Percentiles rank a stretch among this genome's conserved stretches.
These are phyloP conservation scores for Grammomys surdaster DNA, from an alignment of 2,113 vertebrate species.

Conservation along the genomic window DNA sequence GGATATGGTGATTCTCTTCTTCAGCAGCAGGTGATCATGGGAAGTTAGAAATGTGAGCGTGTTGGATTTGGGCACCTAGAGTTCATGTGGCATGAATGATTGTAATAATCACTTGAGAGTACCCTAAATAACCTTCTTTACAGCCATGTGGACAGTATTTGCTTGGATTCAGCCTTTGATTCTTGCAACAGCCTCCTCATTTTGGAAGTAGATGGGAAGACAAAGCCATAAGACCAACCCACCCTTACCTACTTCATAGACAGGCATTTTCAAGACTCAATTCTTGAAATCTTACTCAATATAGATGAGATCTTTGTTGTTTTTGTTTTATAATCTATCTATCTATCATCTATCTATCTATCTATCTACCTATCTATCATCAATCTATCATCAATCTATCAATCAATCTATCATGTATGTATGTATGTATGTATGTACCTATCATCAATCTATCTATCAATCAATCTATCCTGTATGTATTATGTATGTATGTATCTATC, in stretches of 20 bases:
- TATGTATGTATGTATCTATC: too few relatives aligned
- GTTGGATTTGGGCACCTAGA: background rate
- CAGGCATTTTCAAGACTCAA: background rate
- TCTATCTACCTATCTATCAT: background rate
- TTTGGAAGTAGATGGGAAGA: background rate
- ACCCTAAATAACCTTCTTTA: background rate
- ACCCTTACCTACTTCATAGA: background rate
- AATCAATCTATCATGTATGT: background rate
- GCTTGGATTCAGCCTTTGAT: background rate
- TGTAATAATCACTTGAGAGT: background rate
- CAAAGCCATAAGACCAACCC: background rate
- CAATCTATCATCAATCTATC: background rate
- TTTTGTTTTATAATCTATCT: background rate
- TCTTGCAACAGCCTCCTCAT: conserved; percentile 7
- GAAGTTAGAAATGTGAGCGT: conserved; percentile 29
- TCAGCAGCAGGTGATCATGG: background rate
- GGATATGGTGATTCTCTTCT: background rate
- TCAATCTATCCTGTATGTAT: too few relatives aligned
- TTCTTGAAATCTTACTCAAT: background rate
- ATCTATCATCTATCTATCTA: background rate
- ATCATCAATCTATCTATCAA: too few relatives aligned
- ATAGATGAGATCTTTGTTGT: background rate
- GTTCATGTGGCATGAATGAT: background rate
- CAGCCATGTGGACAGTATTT: background rate
- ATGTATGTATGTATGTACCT: background rate